These are phyloP conservation scores for Ichneumoninae sp. DNA, from an alignment of 2,888 invertebrate genomes.

Conservation along the genomic window DNA sequence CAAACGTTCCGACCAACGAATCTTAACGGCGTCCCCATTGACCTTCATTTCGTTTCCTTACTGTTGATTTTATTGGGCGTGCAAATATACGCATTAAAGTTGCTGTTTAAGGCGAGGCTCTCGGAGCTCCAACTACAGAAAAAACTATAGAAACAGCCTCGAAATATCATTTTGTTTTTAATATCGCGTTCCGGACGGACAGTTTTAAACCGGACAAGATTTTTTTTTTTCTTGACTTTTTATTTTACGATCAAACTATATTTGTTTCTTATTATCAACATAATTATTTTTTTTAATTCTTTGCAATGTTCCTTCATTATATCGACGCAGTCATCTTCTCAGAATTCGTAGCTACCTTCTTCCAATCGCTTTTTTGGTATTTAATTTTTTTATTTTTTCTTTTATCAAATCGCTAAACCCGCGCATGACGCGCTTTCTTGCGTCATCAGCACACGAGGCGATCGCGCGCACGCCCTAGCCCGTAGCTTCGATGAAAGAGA, in stretches of 20 bases:
- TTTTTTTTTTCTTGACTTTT: neutral
- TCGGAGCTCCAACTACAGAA: neutral
- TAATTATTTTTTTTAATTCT: neutral
- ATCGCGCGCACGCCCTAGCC: neutral
- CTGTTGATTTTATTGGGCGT: conserved; percentile 18
- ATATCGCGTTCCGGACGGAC: neutral
- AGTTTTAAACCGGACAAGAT: neutral
- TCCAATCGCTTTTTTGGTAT: neutral
- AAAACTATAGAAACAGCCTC: neutral
- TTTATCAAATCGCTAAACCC: conserved; percentile 10
- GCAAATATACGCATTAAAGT: conserved; percentile 43
- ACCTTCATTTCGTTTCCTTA: conserved; percentile 44
- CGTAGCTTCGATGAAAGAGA: conserved; percentile 20
- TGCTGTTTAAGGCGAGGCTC: neutral
- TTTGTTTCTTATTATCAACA: neutral
- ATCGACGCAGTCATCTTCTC: neutral
- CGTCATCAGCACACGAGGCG: neutral
- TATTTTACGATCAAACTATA: neutral
- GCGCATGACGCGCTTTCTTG: neutral
- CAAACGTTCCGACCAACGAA: conserved; percentile 30
- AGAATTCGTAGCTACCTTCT: neutral
- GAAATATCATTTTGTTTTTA: neutral
- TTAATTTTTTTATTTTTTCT: neutral
- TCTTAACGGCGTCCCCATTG: conserved; percentile 39
- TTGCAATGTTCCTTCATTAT: neutral